Evolutionary conservation across 2,888 invertebrate species (phyloP), one percentile per base, ranked within the genome.

Genomic region (Cheiracanthium punctorium): DNA sequence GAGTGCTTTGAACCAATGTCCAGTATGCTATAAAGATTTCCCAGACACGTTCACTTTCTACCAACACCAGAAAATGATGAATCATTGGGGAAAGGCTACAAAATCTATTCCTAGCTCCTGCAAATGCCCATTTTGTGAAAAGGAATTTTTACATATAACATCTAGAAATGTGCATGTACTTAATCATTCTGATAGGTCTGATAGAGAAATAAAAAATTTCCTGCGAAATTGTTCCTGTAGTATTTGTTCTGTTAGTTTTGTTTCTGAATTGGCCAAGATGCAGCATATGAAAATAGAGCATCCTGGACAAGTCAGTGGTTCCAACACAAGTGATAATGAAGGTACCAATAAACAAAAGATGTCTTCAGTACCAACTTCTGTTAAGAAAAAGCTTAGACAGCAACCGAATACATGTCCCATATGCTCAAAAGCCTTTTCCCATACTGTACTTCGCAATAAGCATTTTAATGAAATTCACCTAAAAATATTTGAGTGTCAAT

Each of bases 21-120:
- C 88, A 33, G 84, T 80, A 20, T 88, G 88, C 43, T 74, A 72
- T 72, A 52, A 76, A 41, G 37, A 80, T 29, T 84, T 88, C 72
- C 73, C 65, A 17, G 79, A 80, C 72, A 37, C 73, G 5, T 80
- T 71, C 75, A 41, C 37, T 8, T 80, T 84, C 69, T 82, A 52
- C 32, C 71, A 69, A 17, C 88, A 88, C 33, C 88, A 88, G 14
- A 84, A 82, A 32, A 73, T 65, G 17, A 43, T 67, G 28, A 72
- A 84, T 67, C 88, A 88, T 69, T 88, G 84, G 82, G 88, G 88
- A 4, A 82, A 79, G 71, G 80, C 84, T n/a, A 80, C 81, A 12
- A 88, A 84, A 58, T 67, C 84, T 12, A 33, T 43, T 24, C 80
- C 24, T 74, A 32, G 12, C 28, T 64, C 28, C 28, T 80, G 80